Evolutionary conservation across 2,113 vertebrate species (phyloP).

Genomic region (Orycteropus afer): DNA sequence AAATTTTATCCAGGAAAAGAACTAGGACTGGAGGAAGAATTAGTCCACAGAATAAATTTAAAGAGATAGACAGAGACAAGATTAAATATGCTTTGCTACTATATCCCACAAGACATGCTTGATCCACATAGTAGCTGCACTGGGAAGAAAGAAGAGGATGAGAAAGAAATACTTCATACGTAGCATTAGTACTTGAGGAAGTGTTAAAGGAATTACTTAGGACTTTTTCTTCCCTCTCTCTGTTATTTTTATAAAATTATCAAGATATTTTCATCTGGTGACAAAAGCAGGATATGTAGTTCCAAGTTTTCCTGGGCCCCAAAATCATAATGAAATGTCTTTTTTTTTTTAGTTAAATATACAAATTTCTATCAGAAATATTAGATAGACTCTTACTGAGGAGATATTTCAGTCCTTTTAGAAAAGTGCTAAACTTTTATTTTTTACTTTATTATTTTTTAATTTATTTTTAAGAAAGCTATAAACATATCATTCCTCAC

Average conservation of each 20-base stretch:
- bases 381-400: not conserved
- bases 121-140: not conserved
- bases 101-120: not conserved
- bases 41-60: slow-evolving; percentile 51
- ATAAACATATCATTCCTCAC: not conserved
- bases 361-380: not conserved
- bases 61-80: slow-evolving; percentile 20
- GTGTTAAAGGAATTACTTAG: not conserved
- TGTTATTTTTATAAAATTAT: slow-evolving; percentile 36
- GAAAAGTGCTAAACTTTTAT: not conserved
- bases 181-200: not conserved
- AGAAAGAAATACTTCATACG: not conserved
- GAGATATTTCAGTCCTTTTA: not conserved
- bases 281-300: slow-evolving; percentile 10
- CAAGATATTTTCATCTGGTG: not conserved
- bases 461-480: not conserved
- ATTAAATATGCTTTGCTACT: slow-evolving; percentile 34
- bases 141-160: not conserved
- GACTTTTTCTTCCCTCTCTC: not conserved
- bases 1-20: slow-evolving; percentile 59
- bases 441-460: not conserved
- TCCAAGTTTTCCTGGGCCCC: not conserved
- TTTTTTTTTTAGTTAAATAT: not conserved
- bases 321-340: not conserved
- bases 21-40: slow-evolving; percentile 12